phyloP scores from a whole-genome alignment of 2,888 invertebrate species.

The Lamellibrachia satsuma region DNA sequence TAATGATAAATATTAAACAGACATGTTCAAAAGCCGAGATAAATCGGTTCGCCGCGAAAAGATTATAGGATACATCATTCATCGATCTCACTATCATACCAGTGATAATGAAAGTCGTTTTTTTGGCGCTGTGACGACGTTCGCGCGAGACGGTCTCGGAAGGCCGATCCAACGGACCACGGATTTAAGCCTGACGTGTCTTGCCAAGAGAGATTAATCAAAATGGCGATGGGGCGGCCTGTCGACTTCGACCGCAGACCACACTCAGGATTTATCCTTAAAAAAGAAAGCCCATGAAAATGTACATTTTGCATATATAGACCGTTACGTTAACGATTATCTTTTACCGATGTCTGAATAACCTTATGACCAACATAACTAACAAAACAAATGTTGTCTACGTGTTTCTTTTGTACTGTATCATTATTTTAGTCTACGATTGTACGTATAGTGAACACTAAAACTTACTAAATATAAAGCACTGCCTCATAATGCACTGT shows the following conservation, averaged over 20 bases:
- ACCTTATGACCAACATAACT: too few relatives aligned
- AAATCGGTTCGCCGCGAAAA: conserved; percentile 9
- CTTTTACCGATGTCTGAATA: too few relatives aligned
- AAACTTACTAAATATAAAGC: too few relatives aligned
- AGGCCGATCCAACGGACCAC: neutral
- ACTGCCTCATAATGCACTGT: too few relatives aligned
- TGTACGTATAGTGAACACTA: too few relatives aligned
- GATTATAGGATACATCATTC: conserved; percentile 6
- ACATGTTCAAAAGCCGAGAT: conserved; percentile 6
- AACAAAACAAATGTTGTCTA: too few relatives aligned
- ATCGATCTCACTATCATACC: neutral
- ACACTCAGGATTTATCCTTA: neutral
- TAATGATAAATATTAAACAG: neutral
- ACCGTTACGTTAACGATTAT: too few relatives aligned
- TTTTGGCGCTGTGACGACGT: neutral
- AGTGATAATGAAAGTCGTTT: neutral
- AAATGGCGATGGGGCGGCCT: neutral
- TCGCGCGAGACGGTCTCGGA: neutral
- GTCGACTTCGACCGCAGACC: neutral
- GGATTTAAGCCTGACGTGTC: neutral
- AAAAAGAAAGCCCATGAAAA: too few relatives aligned
- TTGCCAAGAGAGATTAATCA: neutral
- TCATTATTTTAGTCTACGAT: too few relatives aligned
- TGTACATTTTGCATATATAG: too few relatives aligned
- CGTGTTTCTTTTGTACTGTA: too few relatives aligned